Evolutionary conservation across 2,113 vertebrate genomes (phyloP).

Genomic region (Mesoclemmys tuberculata): DNA sequence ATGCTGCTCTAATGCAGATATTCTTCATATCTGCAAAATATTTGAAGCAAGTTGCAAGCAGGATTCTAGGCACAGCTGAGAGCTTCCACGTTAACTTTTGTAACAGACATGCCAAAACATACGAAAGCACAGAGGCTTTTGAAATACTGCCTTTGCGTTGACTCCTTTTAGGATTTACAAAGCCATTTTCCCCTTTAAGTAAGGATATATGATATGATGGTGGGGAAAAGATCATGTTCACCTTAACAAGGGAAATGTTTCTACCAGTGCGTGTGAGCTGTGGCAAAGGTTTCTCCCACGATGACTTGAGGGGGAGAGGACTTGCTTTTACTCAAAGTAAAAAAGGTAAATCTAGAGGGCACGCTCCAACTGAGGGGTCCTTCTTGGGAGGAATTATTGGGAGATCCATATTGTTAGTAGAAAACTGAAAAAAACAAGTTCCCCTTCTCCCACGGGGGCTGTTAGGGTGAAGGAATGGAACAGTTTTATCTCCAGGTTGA

Average conservation of each 20-base stretch:
- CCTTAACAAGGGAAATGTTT: neutral
- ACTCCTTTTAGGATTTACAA: constrained; percentile 26
- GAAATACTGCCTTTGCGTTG: constrained; percentile 11
- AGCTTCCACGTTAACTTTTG: neutral
- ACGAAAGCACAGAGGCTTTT: neutral
- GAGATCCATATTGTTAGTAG: neutral
- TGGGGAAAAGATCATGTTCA: neutral
- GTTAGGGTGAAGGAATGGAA: neutral
- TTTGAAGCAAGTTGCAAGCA: neutral
- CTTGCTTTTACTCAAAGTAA: neutral
- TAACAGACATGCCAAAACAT: constrained; percentile 4
- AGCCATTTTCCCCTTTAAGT: constrained; percentile 35
- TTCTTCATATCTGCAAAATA: neutral
- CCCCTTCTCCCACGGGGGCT: neutral
- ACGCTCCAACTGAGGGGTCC: neutral
- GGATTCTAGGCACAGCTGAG: neutral
- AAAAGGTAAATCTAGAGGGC: neutral
- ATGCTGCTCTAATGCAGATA: neutral
- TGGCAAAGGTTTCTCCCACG: neutral
- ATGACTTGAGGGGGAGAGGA: neutral
- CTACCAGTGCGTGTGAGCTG: neutral
- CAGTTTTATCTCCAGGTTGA: neutral
- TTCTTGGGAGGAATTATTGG: neutral
- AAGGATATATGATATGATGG: neutral
- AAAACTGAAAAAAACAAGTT: neutral